phyloP scores from a whole-genome alignment of 2,113 vertebrate species.

The Seriola quinqueradiata region DNA sequence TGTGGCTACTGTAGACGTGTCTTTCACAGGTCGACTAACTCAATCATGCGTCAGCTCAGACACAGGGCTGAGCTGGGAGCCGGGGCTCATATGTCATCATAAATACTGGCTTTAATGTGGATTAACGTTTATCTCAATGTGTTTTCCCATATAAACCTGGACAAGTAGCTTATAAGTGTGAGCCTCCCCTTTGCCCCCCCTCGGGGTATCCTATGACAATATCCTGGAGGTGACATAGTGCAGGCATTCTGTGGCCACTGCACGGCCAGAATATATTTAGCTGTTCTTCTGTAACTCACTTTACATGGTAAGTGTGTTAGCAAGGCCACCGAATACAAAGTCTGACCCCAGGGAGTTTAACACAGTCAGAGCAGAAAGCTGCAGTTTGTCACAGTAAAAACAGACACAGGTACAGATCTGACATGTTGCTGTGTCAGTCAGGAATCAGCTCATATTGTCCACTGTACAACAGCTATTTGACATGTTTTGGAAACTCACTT shows the following conservation, averaged over 20 bases:
- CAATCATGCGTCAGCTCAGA: constrained; percentile 28
- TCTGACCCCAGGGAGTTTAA: background rate
- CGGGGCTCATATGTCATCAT: constrained; percentile 3
- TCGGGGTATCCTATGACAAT: constrained; percentile 71
- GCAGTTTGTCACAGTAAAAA: constrained; percentile 2
- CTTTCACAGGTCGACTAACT: constrained; percentile 37
- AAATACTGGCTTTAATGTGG: constrained; percentile 22
- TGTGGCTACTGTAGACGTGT: constrained; percentile 44
- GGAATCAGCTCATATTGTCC: too few species aligned
- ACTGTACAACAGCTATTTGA: background rate
- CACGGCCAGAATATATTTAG: constrained; percentile 84
- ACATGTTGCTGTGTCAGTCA: background rate
- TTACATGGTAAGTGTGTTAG: constrained; percentile 71
- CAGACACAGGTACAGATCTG: background rate
- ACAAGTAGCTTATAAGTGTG: constrained; percentile 33
- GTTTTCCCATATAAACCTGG: constrained; percentile 26
- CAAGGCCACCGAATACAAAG: constrained; percentile 39
- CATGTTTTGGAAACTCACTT: background rate
- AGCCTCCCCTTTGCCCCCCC: constrained; percentile 30
- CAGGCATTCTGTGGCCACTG: constrained; percentile 52
- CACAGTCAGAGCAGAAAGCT: background rate
- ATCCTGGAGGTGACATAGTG: constrained; percentile 62
- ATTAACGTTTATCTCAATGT: constrained; percentile 22
- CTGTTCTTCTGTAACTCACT: constrained; percentile 71
- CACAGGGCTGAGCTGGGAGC: constrained; percentile 6